Evolutionary conservation across 2,888 invertebrate genomes (phyloP), one percentile per base, ranked within the genome.

Genomic region (Auanema freiburgensis): DNA sequence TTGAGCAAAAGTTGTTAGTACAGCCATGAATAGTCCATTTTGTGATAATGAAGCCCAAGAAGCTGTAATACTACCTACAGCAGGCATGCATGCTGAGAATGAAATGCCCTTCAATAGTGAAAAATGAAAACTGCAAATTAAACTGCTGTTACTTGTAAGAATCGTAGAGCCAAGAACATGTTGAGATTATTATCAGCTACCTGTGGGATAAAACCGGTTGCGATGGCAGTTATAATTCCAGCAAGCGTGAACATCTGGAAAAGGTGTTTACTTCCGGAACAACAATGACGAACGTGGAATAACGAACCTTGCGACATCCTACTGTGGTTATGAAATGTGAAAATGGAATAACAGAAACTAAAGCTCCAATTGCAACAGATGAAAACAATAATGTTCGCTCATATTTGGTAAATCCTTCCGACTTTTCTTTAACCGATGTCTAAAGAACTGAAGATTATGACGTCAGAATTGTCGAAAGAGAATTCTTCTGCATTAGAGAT

Each of bases 311-410:
- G 59, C 73, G 66, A 14, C 74, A 65, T 6, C 81, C 81, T 63
- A 73, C 69, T 41, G 66, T 67, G 49, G 77, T 69, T 40, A 79
- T 74, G 50, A 72, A 66, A 46, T 71, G 53, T 16, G 79, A 74
- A 0, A 77, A 66, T 1, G 81, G 81, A 18, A 79, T 72, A 5
- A 81, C 75, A 25, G 81, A 78, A 24, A 76, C 56, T 33, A 81
- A 68, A n/a, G 81, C 76, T 21, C 81, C 81, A 18, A 82, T 72
- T 18, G 81, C 81, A 1, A 82, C 80, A 1, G 78, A 65, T 58
- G 78, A 77, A 63, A 81, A 78, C 3, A 81, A 69, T 44, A 67
- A 63, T 42, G 79, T 80, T 44, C 77, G 63, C 57, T 79, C 74
- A 14, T 69, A 61, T 49, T 74, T 66, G 10, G 63, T 63, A 66